Evolutionary conservation across 2,797 vertebrate genomes (phyloP).

Genomic region (Takifugu rubripes): DNA sequence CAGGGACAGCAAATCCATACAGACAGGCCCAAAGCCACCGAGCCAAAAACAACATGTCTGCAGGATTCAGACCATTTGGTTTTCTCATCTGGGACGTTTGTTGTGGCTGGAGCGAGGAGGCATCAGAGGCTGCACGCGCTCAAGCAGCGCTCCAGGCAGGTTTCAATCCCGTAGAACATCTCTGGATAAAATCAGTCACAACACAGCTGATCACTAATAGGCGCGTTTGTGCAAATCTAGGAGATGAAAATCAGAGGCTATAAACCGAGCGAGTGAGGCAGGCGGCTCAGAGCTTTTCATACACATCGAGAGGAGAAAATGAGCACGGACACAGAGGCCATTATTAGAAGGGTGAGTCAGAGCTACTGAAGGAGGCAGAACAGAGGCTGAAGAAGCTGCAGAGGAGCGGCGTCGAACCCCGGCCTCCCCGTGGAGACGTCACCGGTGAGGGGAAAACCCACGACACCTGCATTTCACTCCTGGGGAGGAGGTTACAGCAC

Average conservation of each 20-base stretch:
- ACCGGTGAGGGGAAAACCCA: slow-evolving; percentile 47
- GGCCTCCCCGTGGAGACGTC: slow-evolving; percentile 40
- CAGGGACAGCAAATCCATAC: not conserved
- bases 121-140: not conserved
- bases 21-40: not conserved
- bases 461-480: slow-evolving; percentile 25
- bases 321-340: slow-evolving; percentile 40
- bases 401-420: slow-evolving; percentile 47
- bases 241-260: slow-evolving; percentile 29
- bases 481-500: too few species aligned
- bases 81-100: slow-evolving; percentile 10
- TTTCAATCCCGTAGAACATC: too few species aligned
- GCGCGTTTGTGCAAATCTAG: not conserved
- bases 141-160: too few species aligned
- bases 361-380: slow-evolving; percentile 41
- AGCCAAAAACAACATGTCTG: too few species aligned
- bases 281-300: slow-evolving; percentile 15
- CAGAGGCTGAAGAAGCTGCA: slow-evolving; percentile 57
- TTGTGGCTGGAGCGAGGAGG: slow-evolving; percentile 11
- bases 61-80: not conserved
- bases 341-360: slow-evolving; percentile 62
- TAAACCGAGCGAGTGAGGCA: slow-evolving; percentile 29
- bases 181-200: too few species aligned
- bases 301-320: slow-evolving; percentile 31
- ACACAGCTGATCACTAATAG: too few species aligned